Evolutionary conservation across 1,140 invertebrate species (phyloP), one percentile per base, ranked within the genome.

Genomic region (Drosophila littoralis): DNA sequence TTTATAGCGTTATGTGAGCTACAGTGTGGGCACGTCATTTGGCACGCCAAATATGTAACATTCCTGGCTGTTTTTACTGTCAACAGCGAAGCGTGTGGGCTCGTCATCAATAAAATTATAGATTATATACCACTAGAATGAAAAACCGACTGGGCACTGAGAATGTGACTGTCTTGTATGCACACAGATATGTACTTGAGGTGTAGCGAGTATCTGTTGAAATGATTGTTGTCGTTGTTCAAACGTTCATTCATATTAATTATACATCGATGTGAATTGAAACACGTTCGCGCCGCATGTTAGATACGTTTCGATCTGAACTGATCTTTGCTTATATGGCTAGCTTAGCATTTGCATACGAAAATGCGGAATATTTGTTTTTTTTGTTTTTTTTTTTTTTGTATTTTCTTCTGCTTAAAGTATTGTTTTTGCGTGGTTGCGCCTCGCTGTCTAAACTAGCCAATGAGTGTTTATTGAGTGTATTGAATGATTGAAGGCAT

Each of bases 171-270:
- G 63, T 54, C 79, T 66, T 71, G 61, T 5, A 75, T 15, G 42
- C 42, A 77, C 80, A 36, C 40, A 76, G 59, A 58, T 66, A 81
- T 66, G 79, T 60, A 80, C 81, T 70, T 84, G 64, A 79, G 64
- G 70, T 57, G 12, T 61, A 60, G 13, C 13, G 33, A 33, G 32
- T 46, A n/a, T 54, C 17, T 65, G 57, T 59, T 67, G 33, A 54
- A 54, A 13, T 50, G 15, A 28, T 13, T 46, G 13, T 65, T 70
- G 46, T 61, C 59, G 57, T 15, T 52, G 12, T 54, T 54, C n/a
- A 10, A 54, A 36, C 13, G 51, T 83, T 79, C 81, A 83, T 86
- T 88, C 77, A 75, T 60, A 81, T 90, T 84, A 89, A 90, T 90
- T 81, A 89, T 74, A 75, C 6, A 36, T 75, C 70, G 15, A 36